Evolutionary conservation across 2,113 vertebrate genomes (phyloP), one percentile per base, ranked within the genome.

Genomic region (Embiotoca jacksoni): DNA sequence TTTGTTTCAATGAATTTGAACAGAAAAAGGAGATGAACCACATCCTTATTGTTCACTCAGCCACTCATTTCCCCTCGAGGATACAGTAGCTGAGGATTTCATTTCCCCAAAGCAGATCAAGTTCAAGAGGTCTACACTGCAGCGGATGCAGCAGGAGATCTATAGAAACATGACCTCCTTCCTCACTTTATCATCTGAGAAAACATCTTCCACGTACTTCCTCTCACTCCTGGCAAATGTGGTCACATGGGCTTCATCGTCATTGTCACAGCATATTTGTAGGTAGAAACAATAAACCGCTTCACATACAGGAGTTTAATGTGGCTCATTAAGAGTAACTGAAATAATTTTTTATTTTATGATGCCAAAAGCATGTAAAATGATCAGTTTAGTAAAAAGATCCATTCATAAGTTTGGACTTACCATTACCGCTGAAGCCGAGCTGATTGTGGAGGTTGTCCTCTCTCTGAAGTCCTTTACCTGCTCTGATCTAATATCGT

Each of bases 401-500:
- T 16, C 7, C 0, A 13, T 44, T 10, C 11, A 57, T 13, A 54
- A 14, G 41, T 37, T 64, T 49, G 10, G 15, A 89, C 92, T 90
- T 62, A 93, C 91, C 90, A 83, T 92, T 52, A 61, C 63, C 72
- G 70, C 60, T 63, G 78, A 63, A 14, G 55, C 33, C 79, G 68
- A 16, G 46, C 31, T 47, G 55, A 55, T 41, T 39, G 16, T 50
- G 36, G 77, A 56, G 66, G 74, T 60, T 52, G 33, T 77, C 16
- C 47, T 84, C 80, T 78, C 36, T 66, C 30, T 68, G 68, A 60
- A 71, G 75, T 10, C 0, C 23, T 60, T 44, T 54, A 64, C 77
- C 67, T 82, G 63, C 64, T 83, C 16, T 60, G 62, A 55, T 49
- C 33, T 56, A 54, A 80, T 75, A 8, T 83, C 67, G 1, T 30